phyloP scores from a whole-genome alignment of 2,797 vertebrate species.

The Rhinogobio ventralis region DNA sequence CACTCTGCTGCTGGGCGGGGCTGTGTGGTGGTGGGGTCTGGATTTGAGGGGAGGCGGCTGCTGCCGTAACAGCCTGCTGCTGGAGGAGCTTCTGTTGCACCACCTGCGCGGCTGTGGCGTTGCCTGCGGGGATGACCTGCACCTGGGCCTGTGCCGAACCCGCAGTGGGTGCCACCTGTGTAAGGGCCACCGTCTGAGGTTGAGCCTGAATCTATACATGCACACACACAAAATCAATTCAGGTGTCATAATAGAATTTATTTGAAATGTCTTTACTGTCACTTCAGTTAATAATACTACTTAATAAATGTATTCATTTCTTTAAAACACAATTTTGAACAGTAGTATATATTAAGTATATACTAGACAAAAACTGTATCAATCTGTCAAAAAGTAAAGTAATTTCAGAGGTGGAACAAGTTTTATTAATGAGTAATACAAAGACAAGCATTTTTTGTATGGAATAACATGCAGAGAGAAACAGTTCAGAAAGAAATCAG shows the following conservation, averaged over 20 bases:
- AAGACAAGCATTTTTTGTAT: neutral
- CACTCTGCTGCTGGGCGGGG: slow-evolving; percentile 78
- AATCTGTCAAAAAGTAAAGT: neutral
- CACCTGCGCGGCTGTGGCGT: slow-evolving; percentile 80
- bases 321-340: neutral
- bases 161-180: slow-evolving; percentile 77
- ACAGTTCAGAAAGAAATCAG: neutral
- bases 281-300: neutral
- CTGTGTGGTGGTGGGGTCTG: slow-evolving; percentile 84
- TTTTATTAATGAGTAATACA: neutral
- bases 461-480: neutral
- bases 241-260: neutral
- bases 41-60: slow-evolving; percentile 84
- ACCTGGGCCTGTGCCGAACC: slow-evolving; percentile 80
- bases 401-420: neutral
- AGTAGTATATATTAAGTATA: too few species aligned
- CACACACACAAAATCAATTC: neutral
- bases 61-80: slow-evolving; percentile 83
- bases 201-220: slow-evolving; percentile 80
- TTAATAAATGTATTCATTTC: neutral
- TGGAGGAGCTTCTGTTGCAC: slow-evolving; percentile 88
- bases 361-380: neutral
- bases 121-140: slow-evolving; percentile 86
- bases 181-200: slow-evolving; percentile 87
- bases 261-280: neutral